A percentile compares a stretch with the other conserved stretches of the same genome.
These are phyloP conservation scores for Pollenia angustigena DNA, from an alignment of 2,888 invertebrate species.

Conservation along the genomic window DNA sequence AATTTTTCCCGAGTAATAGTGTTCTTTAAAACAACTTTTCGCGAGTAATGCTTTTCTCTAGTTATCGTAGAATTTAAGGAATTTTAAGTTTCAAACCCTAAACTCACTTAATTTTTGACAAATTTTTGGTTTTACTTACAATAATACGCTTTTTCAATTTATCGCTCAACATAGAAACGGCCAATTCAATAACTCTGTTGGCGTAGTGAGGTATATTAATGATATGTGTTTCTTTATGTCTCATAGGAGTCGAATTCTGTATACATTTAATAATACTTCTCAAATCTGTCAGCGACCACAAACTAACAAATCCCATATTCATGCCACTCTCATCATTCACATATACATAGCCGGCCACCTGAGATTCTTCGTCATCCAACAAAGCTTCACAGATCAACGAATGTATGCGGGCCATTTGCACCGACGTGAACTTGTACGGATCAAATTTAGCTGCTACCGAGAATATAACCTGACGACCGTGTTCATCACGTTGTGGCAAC, in stretches of 20 bases:
- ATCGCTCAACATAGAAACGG: constrained; percentile 91
- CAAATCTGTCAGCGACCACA: constrained; percentile 92
- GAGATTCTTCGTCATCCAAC: constrained; percentile 93
- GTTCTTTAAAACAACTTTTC: too few relatives aligned
- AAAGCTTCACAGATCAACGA: constrained; percentile 93
- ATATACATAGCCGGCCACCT: constrained; percentile 93
- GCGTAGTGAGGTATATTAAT: constrained; percentile 93
- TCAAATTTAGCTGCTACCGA: constrained; percentile 92
- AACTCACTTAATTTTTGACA: too few relatives aligned
- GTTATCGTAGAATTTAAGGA: too few relatives aligned
- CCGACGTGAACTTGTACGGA: constrained; percentile 90
- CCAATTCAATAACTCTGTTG: constrained; percentile 92
- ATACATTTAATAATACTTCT: constrained; percentile 91
- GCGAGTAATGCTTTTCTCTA: too few relatives aligned
- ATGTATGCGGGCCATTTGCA: constrained; percentile 93
- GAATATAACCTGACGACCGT: constrained; percentile 91
- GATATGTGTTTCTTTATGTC: constrained; percentile 95
- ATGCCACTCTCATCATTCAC: constrained; percentile 93
- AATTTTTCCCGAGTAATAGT: too few relatives aligned
- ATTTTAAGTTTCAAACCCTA: too few relatives aligned
- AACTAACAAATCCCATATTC: constrained; percentile 92
- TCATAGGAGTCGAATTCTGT: constrained; percentile 95
- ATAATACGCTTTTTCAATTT: constrained; percentile 92
- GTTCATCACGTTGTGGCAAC: constrained; percentile 89
- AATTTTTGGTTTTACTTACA: constrained; percentile 85